These are phyloP conservation scores for Chesias legatella DNA, from an alignment of 2,888 invertebrate species.

Conservation along the genomic window DNA sequence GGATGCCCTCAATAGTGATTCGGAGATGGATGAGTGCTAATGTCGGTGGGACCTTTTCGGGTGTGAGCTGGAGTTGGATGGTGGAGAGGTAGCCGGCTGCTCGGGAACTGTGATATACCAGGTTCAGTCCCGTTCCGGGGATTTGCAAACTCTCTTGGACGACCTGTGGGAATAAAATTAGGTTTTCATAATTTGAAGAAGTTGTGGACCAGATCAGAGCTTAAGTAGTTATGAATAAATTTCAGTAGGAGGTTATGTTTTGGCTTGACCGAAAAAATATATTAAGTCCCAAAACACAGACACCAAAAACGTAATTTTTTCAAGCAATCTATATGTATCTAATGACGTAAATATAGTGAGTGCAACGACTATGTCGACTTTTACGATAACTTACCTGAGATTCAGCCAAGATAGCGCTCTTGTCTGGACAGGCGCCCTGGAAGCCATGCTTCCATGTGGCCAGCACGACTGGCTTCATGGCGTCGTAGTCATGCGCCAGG, in stretches of 20 bases:
- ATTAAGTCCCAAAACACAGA: too few relatives aligned
- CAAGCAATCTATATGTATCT: too few relatives aligned
- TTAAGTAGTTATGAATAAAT: too few relatives aligned
- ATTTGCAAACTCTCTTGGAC: conserved; percentile 97
- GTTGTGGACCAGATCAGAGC: too few relatives aligned
- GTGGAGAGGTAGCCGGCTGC: conserved; percentile 96
- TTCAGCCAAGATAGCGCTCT: conserved; percentile 93
- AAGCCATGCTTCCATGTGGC: conserved; percentile 98
- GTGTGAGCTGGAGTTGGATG: conserved; percentile 94
- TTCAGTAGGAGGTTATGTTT: too few relatives aligned
- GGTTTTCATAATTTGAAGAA: neutral
- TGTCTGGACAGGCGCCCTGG: conserved; percentile 96
- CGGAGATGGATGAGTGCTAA: conserved; percentile 93
- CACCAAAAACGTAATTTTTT: too few relatives aligned
- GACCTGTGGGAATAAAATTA: conserved; percentile 75
- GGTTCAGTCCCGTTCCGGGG: conserved; percentile 95
- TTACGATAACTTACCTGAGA: conserved; percentile 84
- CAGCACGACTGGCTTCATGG: conserved; percentile 95
- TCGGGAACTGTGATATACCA: conserved; percentile 97
- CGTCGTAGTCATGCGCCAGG: conserved; percentile 92
- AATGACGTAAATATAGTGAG: too few relatives aligned
- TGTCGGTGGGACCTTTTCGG: conserved; percentile 89
- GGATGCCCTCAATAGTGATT: conserved; percentile 96
- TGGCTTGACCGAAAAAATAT: too few relatives aligned
- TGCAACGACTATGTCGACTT: too few relatives aligned